Conservation (phyloP, 2,797 vertebrate genomes). For the Selene dorsalis region DNA sequence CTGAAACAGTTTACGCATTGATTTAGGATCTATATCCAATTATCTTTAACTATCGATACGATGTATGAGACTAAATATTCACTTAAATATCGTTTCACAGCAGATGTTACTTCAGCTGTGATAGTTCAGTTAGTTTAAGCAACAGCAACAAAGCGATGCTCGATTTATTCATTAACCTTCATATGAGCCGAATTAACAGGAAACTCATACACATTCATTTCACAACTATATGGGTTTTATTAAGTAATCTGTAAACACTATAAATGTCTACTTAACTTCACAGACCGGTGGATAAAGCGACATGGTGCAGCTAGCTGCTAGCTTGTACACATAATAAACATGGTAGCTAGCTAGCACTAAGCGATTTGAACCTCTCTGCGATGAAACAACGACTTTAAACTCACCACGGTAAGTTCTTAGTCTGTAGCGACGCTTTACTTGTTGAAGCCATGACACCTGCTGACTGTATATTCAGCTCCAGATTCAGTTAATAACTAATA, state of each 20-base stretch:
- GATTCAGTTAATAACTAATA: fast-evolving
- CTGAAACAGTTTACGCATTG: too few relatives aligned
- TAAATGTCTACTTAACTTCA: background rate
- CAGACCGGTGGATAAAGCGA: background rate
- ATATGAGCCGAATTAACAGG: background rate
- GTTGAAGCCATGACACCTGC: slow-evolving; percentile 80
- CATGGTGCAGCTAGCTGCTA: slow-evolving; percentile 8
- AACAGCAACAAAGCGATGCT: background rate
- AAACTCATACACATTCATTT: background rate
- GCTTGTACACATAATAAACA: background rate
- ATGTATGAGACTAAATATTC: background rate
- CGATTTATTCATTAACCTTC: too few relatives aligned
- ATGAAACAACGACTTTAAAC: slow-evolving; percentile 25
- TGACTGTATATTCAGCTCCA: background rate
- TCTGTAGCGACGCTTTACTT: slow-evolving; percentile 62
- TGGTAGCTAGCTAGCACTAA: slow-evolving; percentile 23
- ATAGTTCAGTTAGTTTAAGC: background rate
- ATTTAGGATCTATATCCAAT: too few relatives aligned
- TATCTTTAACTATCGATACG: too few relatives aligned
- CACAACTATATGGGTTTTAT: fast-evolving
- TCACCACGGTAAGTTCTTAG: slow-evolving; percentile 92
- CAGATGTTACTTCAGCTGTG: background rate
- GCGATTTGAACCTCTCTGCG: background rate
- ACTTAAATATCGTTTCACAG: background rate
- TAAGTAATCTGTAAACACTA: background rate